Percentiles rank a stretch among this genome's conserved stretches.
These are phyloP conservation scores for Phylloscopus whistleri DNA, from an alignment of 2,113 vertebrate genomes.

Conservation along the genomic window DNA sequence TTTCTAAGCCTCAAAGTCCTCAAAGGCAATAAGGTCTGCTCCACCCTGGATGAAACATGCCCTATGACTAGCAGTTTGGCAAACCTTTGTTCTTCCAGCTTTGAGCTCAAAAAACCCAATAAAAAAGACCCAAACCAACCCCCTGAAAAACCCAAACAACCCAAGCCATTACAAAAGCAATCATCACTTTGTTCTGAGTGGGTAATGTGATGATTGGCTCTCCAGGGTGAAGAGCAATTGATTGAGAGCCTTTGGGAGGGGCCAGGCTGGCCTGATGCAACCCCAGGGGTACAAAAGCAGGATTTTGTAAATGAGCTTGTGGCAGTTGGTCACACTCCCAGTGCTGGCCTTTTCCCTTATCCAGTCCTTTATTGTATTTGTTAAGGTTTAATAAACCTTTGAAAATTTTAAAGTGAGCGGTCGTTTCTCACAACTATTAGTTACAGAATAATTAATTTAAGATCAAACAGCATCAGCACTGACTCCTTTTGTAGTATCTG, in stretches of 20 bases:
- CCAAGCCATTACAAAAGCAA: background rate
- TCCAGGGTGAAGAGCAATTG: background rate
- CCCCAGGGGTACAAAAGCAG: background rate
- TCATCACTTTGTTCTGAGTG: background rate
- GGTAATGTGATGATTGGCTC: background rate
- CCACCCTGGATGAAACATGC: background rate
- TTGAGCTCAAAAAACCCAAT: background rate
- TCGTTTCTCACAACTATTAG: background rate
- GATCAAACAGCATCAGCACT: background rate
- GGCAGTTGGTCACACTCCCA: background rate
- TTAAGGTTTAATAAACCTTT: background rate
- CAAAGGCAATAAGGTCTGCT: conserved; percentile 4
- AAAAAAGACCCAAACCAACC: background rate
- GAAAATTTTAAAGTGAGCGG: background rate
- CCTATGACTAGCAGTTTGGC: conserved; percentile 43
- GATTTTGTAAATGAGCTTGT: background rate
- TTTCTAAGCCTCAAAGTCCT: background rate
- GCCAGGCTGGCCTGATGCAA: background rate
- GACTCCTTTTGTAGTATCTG: background rate
- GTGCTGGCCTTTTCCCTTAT: background rate
- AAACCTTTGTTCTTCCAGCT: conserved; percentile 51
- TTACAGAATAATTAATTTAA: background rate
- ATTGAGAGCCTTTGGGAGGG: background rate
- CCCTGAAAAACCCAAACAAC: accelerated
- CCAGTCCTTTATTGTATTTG: background rate